Evolutionary conservation across 2,888 invertebrate species (phyloP), one percentile per base, ranked within the genome.

Genomic region (Stenotaenia linearis): DNA sequence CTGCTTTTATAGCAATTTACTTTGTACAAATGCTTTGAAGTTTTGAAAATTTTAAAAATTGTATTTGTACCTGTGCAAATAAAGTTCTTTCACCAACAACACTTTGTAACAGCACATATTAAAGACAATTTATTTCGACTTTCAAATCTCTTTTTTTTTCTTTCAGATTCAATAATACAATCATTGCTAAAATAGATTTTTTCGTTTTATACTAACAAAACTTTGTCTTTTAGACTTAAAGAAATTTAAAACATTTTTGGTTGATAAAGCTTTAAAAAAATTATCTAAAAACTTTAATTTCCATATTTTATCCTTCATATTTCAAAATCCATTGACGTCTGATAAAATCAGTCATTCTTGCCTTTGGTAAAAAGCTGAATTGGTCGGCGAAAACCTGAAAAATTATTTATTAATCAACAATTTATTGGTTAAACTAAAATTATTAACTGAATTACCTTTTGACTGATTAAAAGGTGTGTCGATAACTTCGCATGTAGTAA

Each of bases 401-500:
- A 28, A 69, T 25, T 15, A 9, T 28, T 28, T 25, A 28, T 69
- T 61, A 61, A 0, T 25, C 7, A 10, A 15, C 23, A 61, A 7
- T 25, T 21, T 61, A 23, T 12, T 28, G 2, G 7, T 28, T n/a
- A 7, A 7, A 28, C 0, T 15, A 35, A 18, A 35, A 6, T 4
- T n/a, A 1, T 7, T 37, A 0, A 45, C 15, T 78, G 1, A 30
- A 56, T 75, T 45, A 86, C 97, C 97, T 88, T 94, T 95, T 82
- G 93, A 92, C 81, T 92, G 91, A 86, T 96, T 94, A 84, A 91
- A 90, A 4, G 95, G 92, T 1, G 90, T 90, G 32, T 93, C 95
- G 69, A 97, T 88, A 1, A 93, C 91, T 85, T 94, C 94, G 85
- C 94, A 94, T 85, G 94, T 94, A 84, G 92, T 92, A 88, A 97